Evolutionary conservation across 2,797 vertebrate genomes (phyloP).

Genomic region (Anniella stebbinsi): DNA sequence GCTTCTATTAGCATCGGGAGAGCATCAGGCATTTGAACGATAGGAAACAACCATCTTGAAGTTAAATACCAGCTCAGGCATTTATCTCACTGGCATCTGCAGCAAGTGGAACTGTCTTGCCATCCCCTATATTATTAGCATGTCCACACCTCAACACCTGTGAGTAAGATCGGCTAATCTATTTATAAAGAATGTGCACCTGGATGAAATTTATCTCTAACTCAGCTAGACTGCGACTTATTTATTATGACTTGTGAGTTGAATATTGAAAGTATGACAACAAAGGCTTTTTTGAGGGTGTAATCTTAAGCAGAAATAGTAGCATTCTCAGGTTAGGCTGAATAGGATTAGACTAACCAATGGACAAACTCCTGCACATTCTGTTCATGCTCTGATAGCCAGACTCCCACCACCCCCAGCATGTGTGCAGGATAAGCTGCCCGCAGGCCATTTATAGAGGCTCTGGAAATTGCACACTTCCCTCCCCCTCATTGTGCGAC

Average conservation of each 20-base stretch:
- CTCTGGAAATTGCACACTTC: no score
- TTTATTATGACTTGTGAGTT: slow-evolving; percentile 40
- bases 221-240: slow-evolving; percentile 37
- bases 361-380: no score
- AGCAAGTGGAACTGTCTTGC: slow-evolving; percentile 38
- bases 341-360: no score
- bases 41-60: slow-evolving; percentile 27
- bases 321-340: no score
- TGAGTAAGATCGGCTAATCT: slow-evolving; percentile 58
- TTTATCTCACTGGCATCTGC: slow-evolving; percentile 15
- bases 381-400: no score
- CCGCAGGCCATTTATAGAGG: no score
- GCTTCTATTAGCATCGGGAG: slow-evolving; percentile 5
- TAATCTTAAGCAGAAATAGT: no score
- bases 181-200: slow-evolving; percentile 53
- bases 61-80: neutral
- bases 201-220: slow-evolving; percentile 64
- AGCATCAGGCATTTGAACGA: slow-evolving; percentile 4
- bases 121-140: slow-evolving; percentile 41
- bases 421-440: no score
- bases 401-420: no score
- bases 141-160: slow-evolving; percentile 50
- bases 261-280: slow-evolving; percentile 17
- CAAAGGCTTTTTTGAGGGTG: no score
- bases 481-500: no score